phyloP scores from a whole-genome alignment of 2,797 vertebrate species.

The Neopelma chrysocephalum region DNA sequence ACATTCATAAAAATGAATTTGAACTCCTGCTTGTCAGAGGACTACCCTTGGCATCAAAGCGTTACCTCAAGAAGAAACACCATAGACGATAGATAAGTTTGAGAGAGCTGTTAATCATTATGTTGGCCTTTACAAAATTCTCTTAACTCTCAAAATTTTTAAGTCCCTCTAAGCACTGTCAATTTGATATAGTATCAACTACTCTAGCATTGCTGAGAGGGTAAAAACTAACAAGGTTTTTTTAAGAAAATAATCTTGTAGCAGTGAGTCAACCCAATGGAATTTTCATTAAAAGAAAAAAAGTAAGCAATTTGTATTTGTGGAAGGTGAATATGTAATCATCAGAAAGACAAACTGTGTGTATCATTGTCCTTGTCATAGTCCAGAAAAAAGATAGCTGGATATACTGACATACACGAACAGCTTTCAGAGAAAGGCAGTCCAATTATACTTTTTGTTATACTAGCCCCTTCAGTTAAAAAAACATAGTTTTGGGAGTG shows the following conservation, averaged over 20 bases:
- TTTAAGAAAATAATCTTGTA: background rate
- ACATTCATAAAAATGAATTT: background rate
- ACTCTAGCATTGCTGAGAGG: background rate
- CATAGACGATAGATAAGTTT: background rate
- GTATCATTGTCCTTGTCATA: background rate
- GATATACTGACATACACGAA: background rate
- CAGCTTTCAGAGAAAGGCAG: background rate
- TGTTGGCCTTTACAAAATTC: background rate
- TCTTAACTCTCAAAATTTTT: constrained; percentile 19
- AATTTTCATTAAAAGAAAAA: background rate
- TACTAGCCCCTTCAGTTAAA: background rate
- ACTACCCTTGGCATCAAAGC: background rate
- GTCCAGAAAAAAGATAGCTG: background rate
- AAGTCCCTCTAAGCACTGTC: background rate
- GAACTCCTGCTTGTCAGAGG: background rate
- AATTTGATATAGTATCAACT: background rate
- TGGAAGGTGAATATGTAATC: background rate
- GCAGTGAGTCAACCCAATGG: background rate
- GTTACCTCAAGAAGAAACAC: background rate
- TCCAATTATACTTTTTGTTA: background rate
- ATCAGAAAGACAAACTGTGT: background rate
- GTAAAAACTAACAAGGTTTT: background rate
- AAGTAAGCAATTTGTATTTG: background rate
- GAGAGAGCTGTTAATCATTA: background rate
- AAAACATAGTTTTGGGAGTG: background rate